Conservation (phyloP, 2,888 invertebrate genomes). For the Drosophila percnosoma region DNA sequence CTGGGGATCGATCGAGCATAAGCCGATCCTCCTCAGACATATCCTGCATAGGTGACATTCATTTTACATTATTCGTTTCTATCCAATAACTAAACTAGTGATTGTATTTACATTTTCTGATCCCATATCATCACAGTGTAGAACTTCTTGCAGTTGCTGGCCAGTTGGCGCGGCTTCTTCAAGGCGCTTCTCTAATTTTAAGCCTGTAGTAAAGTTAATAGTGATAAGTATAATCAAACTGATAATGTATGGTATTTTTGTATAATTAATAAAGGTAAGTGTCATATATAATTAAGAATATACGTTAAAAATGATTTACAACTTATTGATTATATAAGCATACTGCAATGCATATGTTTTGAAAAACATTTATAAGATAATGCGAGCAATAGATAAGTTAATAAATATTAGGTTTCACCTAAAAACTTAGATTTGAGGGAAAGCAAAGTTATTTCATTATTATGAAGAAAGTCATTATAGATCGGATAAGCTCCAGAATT, state of each 20-base stretch:
- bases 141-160: slow-evolving; percentile 88
- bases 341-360: background rate
- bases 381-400: background rate
- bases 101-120: slow-evolving; percentile 85
- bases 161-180: slow-evolving; percentile 91
- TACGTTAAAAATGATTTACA: background rate
- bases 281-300: background rate
- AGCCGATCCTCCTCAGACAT: slow-evolving; percentile 90
- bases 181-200: slow-evolving; percentile 88
- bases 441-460: background rate
- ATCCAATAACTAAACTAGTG: background rate
- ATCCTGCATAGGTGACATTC: slow-evolving; percentile 85
- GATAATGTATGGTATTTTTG: background rate
- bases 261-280: background rate
- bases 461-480: no score
- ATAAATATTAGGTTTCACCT: background rate
- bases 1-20: slow-evolving; percentile 91
- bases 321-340: background rate
- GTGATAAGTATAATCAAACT: background rate
- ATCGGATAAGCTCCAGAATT: background rate
- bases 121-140: slow-evolving; percentile 86
- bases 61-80: slow-evolving; percentile 7
- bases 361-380: background rate
- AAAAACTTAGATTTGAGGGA: background rate
- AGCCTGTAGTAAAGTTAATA: slow-evolving; percentile 66